Evolutionary conservation across 1,140 invertebrate genomes (phyloP), one percentile per base, ranked within the genome.

Genomic region (Alviniconcha marisindica): DNA sequence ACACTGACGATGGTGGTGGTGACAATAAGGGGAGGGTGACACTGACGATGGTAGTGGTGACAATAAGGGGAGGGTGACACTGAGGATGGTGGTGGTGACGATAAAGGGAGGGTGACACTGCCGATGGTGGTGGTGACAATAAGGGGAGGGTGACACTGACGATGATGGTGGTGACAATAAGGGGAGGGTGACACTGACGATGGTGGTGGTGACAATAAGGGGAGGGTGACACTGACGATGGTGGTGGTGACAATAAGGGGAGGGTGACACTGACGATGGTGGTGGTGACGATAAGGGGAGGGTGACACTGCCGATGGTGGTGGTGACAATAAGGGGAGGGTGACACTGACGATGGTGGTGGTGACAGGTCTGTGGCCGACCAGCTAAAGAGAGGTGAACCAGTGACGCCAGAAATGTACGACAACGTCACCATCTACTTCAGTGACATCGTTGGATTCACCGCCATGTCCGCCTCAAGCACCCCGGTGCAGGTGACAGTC

Each of bases 401-500:
- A 1, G 97, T 98, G 7, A 96, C 96, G 91, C 96, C 97, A 0
- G 97, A 98, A 91, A 95, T 96, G 88, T 98, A 97, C 92, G 95
- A 95, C 82, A 96, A 96, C 91, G 97, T 98, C 77, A 97, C 97
- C 1, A 97, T 98, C 81, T 98, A 97, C 93, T 97, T 98, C 92
- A 94, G 96, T 54, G 98, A 99, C 92, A 98, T 99, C 88, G 97
- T 98, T 84, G 98, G 97, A 38, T 99, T 99, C 92, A 89, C 89
- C 0, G 78, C 81, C 24, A 81, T 91, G 33, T 88, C 88, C 21
- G 73, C 88, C 2, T 44, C 79, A n/a, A 85, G 88, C 69, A 86
- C 83, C 1, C 89, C 89, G 2, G 81, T 89, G 66, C 80, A 91
- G 88, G 88, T 90, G 21, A 10, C 44, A 10, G 44, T 48, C 44